phyloP scores from a whole-genome alignment of 2,797 vertebrate species.

The Myotis pilosus region DNA sequence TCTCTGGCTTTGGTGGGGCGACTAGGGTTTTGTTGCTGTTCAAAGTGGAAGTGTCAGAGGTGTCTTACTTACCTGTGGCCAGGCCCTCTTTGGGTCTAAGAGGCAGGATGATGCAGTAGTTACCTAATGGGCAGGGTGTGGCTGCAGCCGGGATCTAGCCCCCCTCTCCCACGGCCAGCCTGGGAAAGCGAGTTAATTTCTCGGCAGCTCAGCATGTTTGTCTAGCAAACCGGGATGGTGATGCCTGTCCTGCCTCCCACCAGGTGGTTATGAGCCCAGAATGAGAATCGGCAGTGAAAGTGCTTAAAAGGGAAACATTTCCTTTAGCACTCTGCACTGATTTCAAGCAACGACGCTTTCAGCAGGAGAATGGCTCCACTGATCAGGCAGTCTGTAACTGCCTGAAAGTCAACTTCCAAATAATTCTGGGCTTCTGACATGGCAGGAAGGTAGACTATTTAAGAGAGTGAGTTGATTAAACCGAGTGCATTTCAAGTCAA shows the following conservation, averaged over 20 bases:
- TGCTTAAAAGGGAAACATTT: neutral
- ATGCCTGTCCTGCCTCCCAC: neutral
- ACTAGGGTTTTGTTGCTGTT: neutral
- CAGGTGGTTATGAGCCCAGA: neutral
- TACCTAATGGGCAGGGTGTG: neutral
- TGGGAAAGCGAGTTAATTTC: neutral
- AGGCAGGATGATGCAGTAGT: neutral
- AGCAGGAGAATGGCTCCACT: neutral
- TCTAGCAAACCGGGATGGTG: neutral
- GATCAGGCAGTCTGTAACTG: neutral
- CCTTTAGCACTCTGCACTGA: neutral
- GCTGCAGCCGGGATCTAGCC: neutral
- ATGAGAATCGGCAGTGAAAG: neutral
- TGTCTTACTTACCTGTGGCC: slow-evolving; percentile 16
- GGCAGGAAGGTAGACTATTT: neutral
- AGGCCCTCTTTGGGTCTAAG: neutral
- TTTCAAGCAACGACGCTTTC: neutral
- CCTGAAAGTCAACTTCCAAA: neutral
- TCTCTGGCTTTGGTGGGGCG: neutral
- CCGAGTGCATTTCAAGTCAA: neutral
- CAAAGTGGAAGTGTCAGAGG: slow-evolving; percentile 12
- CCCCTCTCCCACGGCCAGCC: neutral
- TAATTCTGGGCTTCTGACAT: slow-evolving; percentile 8
- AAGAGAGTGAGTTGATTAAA: neutral
- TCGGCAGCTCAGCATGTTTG: neutral